Evolutionary conservation across 1,140 invertebrate genomes (phyloP).

Genomic region (Zaprionus nigranus): DNA sequence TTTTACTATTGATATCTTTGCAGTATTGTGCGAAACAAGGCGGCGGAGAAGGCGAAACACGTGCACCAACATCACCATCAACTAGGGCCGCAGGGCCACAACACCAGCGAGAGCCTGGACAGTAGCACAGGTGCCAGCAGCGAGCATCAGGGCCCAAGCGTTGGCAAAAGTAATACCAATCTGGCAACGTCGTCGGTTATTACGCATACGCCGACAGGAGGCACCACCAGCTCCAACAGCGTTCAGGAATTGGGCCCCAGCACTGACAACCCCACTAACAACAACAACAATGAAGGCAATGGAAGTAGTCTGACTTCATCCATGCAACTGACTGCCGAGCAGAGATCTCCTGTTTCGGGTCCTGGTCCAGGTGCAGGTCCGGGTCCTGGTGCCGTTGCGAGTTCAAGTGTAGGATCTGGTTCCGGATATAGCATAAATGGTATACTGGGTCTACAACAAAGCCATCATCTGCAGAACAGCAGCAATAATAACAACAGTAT

Average conservation of each 20-base stretch:
- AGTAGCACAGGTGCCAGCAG: slow-evolving; percentile 61
- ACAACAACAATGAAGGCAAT: slow-evolving; percentile 27
- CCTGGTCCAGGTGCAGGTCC: neutral
- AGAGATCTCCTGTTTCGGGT: slow-evolving; percentile 86
- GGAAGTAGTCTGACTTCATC: slow-evolving; percentile 43
- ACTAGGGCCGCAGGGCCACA: slow-evolving; percentile 60
- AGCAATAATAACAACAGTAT: slow-evolving; percentile 87
- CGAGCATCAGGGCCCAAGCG: slow-evolving; percentile 40
- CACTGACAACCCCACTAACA: neutral
- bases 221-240: neutral
- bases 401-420: slow-evolving; percentile 85
- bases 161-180: slow-evolving; percentile 40
- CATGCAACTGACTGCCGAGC: slow-evolving; percentile 65
- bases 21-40: slow-evolving; percentile 98
- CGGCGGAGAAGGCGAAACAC: slow-evolving; percentile 97
- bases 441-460: slow-evolving; percentile 94
- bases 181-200: slow-evolving; percentile 86
- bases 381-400: neutral
- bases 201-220: slow-evolving; percentile 86
- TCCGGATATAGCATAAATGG: slow-evolving; percentile 95
- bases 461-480: slow-evolving; percentile 79
- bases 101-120: slow-evolving; percentile 84
- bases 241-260: slow-evolving; percentile 86
- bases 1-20: slow-evolving; percentile 5
- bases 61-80: slow-evolving; percentile 90